phyloP scores from a whole-genome alignment of 2,888 invertebrate genomes.

The Meghimatium bilineatum region DNA sequence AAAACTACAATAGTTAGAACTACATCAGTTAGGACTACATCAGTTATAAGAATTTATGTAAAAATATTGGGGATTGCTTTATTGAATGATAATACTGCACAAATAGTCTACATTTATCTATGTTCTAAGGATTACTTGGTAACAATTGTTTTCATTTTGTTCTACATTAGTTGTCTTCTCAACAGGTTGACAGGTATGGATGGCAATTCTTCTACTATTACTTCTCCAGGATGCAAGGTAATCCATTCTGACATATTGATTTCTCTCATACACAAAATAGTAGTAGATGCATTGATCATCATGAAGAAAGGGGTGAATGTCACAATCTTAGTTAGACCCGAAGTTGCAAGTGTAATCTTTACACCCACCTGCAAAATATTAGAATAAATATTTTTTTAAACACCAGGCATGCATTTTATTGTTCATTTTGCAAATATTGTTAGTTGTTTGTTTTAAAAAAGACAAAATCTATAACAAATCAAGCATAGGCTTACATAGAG shows the following conservation, averaged over 20 bases:
- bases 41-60: too few species aligned
- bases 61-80: too few species aligned
- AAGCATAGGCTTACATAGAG: too few species aligned
- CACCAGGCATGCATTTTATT: not conserved
- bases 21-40: too few species aligned
- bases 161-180: too few species aligned
- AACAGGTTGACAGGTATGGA: too few species aligned
- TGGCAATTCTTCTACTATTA: not conserved
- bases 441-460: too few species aligned
- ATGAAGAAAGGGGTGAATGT: conserved; percentile 96
- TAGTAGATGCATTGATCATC: conserved; percentile 89
- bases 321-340: conserved; percentile 95
- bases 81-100: too few species aligned
- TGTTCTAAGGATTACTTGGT: too few species aligned
- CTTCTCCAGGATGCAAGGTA: conserved; percentile 23
- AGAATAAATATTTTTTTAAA: not conserved
- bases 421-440: not conserved
- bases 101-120: too few species aligned
- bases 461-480: too few species aligned
- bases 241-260: not conserved
- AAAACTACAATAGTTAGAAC: too few species aligned
- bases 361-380: conserved; percentile 87
- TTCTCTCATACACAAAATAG: conserved; percentile 23
- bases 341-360: conserved; percentile 91
- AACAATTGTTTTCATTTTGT: not conserved